phyloP scores from a whole-genome alignment of 23 tunicate genomes.

The Oikopleura albicans region DNA sequence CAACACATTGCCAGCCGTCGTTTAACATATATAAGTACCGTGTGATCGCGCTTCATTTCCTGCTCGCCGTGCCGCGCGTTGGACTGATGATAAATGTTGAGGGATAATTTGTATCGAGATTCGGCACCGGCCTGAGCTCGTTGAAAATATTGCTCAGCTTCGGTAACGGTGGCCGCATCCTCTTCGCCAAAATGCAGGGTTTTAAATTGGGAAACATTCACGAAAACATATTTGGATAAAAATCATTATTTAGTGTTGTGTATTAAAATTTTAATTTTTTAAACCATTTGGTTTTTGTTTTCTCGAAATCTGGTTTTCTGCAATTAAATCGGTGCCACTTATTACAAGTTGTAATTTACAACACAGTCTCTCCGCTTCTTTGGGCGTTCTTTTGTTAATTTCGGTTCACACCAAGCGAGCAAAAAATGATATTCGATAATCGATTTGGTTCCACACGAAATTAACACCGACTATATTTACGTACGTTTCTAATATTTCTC shows the following conservation, averaged over 20 bases:
- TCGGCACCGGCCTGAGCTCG: conserved; percentile 49
- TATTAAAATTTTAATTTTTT: no score
- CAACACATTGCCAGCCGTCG: conserved; percentile 68
- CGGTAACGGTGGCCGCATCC: conserved; percentile 42
- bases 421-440: no score
- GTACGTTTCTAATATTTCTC: no score
- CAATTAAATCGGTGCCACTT: background rate
- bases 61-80: conserved; percentile 47
- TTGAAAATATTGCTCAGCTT: conserved; percentile 56
- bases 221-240: conserved; percentile 46
- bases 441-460: no score
- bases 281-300: no score
- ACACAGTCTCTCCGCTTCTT: no score
- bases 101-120: conserved; percentile 34
- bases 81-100: conserved; percentile 30
- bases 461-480: no score
- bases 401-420: no score
- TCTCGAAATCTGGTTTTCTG: no score
- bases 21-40: conserved; percentile 58
- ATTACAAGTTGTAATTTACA: background rate
- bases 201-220: no score
- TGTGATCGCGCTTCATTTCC: conserved; percentile 34
- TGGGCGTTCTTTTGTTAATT: no score
- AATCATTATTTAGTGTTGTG: no score
- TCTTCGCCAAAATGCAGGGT: conserved; percentile 68